phyloP scores from a whole-genome alignment of 92 coral and sea anemone genomes.

The Pocillopora meandrina region DNA sequence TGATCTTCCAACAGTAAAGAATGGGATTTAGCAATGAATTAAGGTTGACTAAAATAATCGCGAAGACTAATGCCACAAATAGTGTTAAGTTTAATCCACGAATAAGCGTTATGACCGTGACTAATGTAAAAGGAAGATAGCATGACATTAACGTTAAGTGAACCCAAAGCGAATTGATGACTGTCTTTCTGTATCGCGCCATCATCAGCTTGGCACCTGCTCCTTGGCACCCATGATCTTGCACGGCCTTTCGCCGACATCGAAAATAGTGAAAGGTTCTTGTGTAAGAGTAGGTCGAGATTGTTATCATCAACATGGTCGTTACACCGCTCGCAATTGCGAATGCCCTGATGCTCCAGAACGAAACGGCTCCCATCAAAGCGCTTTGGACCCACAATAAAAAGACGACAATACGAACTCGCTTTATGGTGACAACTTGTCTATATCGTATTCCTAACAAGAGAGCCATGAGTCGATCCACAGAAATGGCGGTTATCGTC shows the following conservation, averaged over 20 bases:
- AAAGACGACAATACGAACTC: neutral
- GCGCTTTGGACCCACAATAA: neutral
- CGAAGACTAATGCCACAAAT: neutral
- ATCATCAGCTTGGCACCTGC: no score
- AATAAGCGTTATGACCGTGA: neutral
- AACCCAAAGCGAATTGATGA: no score
- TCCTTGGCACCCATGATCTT: no score
- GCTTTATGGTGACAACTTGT: constrained; percentile 20
- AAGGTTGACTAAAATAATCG: neutral
- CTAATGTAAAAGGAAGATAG: neutral
- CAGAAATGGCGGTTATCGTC: constrained; percentile 5
- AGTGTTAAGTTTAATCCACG: neutral
- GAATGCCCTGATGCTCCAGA: neutral
- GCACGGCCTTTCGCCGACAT: no score
- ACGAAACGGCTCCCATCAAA: neutral
- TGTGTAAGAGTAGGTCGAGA: no score
- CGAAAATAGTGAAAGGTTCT: no score
- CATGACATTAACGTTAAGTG: no score
- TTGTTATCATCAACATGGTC: no score
- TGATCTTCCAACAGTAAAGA: no score
- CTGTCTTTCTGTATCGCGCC: no score
- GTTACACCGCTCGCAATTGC: no score
- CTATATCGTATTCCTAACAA: neutral
- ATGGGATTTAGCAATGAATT: no score
- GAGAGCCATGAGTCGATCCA: constrained; percentile 31